Evolutionary conservation across 2,113 vertebrate genomes (phyloP).

Genomic region (Miniopterus natalensis): DNA sequence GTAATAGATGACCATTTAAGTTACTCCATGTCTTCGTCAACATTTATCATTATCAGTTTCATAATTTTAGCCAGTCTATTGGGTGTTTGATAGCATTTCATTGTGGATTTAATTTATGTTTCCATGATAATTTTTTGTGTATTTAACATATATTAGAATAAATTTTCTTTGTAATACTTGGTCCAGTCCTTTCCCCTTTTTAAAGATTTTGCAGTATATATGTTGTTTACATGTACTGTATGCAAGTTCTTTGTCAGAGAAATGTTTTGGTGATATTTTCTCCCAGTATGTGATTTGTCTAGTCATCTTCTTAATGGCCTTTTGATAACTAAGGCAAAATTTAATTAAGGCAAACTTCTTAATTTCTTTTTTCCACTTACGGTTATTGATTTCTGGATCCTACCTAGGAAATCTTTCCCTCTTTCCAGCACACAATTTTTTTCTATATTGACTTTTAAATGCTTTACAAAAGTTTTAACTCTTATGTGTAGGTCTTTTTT

Average conservation of each 20-base stretch:
- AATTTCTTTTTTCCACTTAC: not conserved
- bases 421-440: not conserved
- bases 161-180: not conserved
- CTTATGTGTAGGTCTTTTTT: not conserved
- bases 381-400: not conserved
- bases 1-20: not conserved
- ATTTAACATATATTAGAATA: not conserved
- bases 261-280: not conserved
- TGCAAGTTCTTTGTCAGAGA: not conserved
- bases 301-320: conserved; percentile 23
- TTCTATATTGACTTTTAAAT: not conserved
- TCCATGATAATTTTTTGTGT: not conserved
- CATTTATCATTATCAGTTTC: not conserved
- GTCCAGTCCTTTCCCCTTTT: not conserved
- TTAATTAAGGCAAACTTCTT: not conserved
- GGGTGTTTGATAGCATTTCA: not conserved
- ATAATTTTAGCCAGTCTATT: not conserved
- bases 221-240: not conserved
- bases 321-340: not conserved
- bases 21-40: not conserved
- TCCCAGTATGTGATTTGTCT: not conserved
- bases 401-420: not conserved
- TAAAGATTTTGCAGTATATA: not conserved
- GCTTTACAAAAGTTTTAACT: not conserved
- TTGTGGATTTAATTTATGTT: not conserved